Evolutionary conservation across 2,113 vertebrate species (phyloP), one percentile per base, ranked within the genome.

Genomic region (Hypomesus transpacificus): DNA sequence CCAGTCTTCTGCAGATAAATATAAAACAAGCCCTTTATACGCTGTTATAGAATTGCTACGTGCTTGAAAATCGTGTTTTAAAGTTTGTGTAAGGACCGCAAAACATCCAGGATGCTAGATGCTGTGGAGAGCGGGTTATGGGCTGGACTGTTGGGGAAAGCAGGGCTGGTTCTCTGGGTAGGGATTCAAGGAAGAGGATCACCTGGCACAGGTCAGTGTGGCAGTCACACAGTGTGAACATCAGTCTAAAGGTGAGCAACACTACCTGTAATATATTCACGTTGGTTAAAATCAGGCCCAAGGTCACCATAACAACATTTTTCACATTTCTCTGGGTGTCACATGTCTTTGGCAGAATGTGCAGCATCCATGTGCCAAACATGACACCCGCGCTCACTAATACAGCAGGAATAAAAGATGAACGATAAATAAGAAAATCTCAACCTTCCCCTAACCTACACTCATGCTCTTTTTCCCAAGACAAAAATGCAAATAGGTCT

Each of bases 271-370:
- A 91, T 90, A 80, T 89, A 90, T 90, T 90, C 90, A 84, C 88
- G 89, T 88, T 91, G 88, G 78, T 85, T 91, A 84, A 91, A 89
- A 89, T 89, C 88, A 85, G 80, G 71, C 86, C 87, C 90, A 91
- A 91, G 90, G 87, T 90, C 89, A 91, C 89, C 88, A 88, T 87
- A 90, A 89, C 87, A 87, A 77, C 84, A 46, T 46, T 46, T 46
- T 46, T 46, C 39, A 46, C 80, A 90, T 89, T 90, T 84, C 84
- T 89, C 84, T 83, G 76, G 79, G 82, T 80, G 78, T 90, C 87
- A 86, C 85, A 80, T 88, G 79, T 87, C 80, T 85, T 88, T 88
- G 84, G 84, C 86, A 83, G 86, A 85, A 85, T 78, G 68, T 59
- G 80, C 84, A 66, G 73, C 82, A 80, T 87, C 54, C 9, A 80